Evolutionary conservation across 2,888 invertebrate genomes (phyloP).

Genomic region (Pyrochroa serraticornis): DNA sequence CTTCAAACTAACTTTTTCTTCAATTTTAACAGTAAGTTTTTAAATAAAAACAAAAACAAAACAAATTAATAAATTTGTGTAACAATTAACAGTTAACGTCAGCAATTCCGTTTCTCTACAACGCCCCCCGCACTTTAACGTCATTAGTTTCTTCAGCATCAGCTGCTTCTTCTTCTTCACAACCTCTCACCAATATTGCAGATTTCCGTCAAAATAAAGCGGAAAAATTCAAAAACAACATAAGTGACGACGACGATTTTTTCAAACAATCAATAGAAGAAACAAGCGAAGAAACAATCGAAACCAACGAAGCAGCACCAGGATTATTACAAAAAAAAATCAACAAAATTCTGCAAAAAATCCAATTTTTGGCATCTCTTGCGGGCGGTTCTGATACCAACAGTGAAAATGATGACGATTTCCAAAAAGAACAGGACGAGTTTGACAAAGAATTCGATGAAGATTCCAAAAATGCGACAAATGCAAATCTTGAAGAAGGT

Average conservation of each 20-base stretch:
- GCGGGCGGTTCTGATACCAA: conserved; percentile 1
- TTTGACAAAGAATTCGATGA: conserved; percentile 30
- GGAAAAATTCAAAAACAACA: not conserved
- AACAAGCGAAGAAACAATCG: conserved; percentile 11
- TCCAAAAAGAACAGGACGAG: conserved; percentile 30
- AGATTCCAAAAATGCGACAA: conserved; percentile 1
- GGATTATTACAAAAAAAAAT: conserved; percentile 35
- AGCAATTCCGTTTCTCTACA: conserved; percentile 30
- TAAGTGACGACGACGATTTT: conserved; percentile 23
- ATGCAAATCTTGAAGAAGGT: not conserved
- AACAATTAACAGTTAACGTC: not conserved
- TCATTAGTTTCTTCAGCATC: conserved; percentile 34
- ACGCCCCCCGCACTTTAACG: conserved; percentile 22
- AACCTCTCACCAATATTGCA: conserved; percentile 32
- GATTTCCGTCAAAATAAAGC: conserved; percentile 27
- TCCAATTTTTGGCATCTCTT: conserved; percentile 31
- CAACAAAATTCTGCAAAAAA: conserved; percentile 37
- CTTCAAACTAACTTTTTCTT: too few species aligned
- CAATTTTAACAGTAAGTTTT: too few species aligned
- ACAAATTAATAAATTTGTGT: not conserved
- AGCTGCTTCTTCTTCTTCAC: conserved; percentile 28
- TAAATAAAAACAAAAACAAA: not conserved
- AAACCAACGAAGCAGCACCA: conserved; percentile 33
- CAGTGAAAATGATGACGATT: conserved; percentile 19
- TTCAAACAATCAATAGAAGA: conserved; percentile 13